Percentiles rank a stretch among this genome's conserved stretches.
Conservation (phyloP, 1,140 invertebrate genomes). For the Pachypeltis micranthus region DNA sequence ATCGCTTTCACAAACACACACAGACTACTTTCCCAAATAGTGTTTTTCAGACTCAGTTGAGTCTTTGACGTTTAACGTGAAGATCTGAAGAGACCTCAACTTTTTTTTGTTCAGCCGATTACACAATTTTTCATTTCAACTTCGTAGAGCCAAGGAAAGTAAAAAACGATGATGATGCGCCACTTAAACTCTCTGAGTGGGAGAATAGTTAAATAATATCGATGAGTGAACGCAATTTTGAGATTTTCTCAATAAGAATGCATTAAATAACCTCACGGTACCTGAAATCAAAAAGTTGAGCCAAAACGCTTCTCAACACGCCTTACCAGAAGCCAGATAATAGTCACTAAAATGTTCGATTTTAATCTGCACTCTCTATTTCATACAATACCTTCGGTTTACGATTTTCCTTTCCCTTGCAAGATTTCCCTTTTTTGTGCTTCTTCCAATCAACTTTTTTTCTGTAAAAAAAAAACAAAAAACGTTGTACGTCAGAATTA, state of each 20-base stretch:
- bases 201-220: too few relatives aligned
- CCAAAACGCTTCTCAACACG: background rate
- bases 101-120: too few relatives aligned
- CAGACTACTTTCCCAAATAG: too few relatives aligned
- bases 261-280: conserved; percentile 9
- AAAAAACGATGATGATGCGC: too few relatives aligned
- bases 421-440: conserved; percentile 37
- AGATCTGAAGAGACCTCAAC: too few relatives aligned
- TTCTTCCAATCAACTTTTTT: conserved; percentile 42
- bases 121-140: too few relatives aligned
- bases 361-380: conserved; percentile 5
- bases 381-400: conserved; percentile 40
- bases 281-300: conserved; percentile 31
- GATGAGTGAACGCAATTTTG: conserved; percentile 10
- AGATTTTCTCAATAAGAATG: conserved; percentile 3
- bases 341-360: background rate
- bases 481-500: conserved; percentile 8
- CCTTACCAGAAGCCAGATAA: too few relatives aligned
- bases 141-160: too few relatives aligned
- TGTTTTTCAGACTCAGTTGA: too few relatives aligned
- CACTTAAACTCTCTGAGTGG: too few relatives aligned
- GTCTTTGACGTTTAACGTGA: too few relatives aligned
- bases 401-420: conserved; percentile 36
- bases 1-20: too few relatives aligned
- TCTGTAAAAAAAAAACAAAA: conserved; percentile 30